phyloP scores from a whole-genome alignment of 23 tunicate genomes.

The Diplosoma virens region DNA sequence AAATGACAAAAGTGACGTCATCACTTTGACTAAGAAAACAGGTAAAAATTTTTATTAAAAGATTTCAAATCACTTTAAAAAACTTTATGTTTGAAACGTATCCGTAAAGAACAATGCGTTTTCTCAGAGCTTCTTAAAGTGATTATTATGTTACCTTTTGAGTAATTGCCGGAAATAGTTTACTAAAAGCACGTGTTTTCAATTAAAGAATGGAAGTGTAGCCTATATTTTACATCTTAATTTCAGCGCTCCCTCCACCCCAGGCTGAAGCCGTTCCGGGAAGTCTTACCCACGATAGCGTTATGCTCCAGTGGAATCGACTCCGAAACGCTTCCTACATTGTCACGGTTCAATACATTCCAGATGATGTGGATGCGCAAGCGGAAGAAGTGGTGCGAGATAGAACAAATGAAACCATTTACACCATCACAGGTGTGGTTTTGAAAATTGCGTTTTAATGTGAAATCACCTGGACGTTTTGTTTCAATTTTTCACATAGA shows the following conservation, averaged over 20 bases:
- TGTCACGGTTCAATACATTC: not conserved
- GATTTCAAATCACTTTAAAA: too few species aligned
- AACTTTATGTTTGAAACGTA: too few species aligned
- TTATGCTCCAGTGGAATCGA: not conserved
- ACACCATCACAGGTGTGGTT: constrained; percentile 9
- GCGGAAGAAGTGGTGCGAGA: not conserved
- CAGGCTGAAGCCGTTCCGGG: not conserved
- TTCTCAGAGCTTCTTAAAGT: too few species aligned
- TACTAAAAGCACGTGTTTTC: too few species aligned
- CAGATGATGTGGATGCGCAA: not conserved
- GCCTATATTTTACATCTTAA: not conserved
- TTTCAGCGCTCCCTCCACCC: constrained; percentile 14
- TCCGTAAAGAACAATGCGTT: too few species aligned
- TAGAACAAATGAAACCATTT: not conserved
- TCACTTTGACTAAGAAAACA: not conserved
- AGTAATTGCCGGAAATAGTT: too few species aligned
- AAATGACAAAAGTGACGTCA: not conserved
- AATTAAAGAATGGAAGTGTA: too few species aligned
- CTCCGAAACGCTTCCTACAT: not conserved
- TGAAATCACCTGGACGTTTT: too few species aligned
- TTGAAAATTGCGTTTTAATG: too few species aligned
- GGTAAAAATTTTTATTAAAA: too few species aligned
- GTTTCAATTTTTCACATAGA: too few species aligned
- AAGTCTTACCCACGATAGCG: constrained; percentile 3
- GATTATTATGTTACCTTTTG: not conserved